Evolutionary conservation across 2,113 vertebrate species (phyloP), one percentile per base, ranked within the genome.

Genomic region (Psilopsiagon aymara): DNA sequence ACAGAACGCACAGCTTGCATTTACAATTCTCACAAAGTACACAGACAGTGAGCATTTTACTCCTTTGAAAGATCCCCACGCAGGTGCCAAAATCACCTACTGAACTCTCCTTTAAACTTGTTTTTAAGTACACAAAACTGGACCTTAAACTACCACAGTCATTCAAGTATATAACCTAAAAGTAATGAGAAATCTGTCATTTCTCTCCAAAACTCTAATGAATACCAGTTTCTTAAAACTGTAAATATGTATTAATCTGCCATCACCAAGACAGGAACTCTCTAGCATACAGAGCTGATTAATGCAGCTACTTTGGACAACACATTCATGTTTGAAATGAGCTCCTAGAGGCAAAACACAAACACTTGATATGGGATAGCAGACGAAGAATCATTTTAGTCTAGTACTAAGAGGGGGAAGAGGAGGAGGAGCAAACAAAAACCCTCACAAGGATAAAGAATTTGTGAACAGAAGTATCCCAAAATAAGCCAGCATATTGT

Each of bases 1-100:
- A 52, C 6, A 51, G 81, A 96, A 94, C 19, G 78, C 59, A 95
- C 69, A 83, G 55, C 63, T 82, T 91, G 66, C 70, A 84, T 82
- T 87, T 89, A 92, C 52, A 91, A 25, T 39, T 90, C 71, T 73
- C 49, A 82, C 11, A 9, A 91, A 71, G 23, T 44, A 68, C 52
- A 84, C 6, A 62, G 69, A 78, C 69, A 85, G 73, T 6, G 15
- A 94, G 25, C 67, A 80, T 74, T 83, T 95, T 41, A 67, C 49
- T 82, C 43, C 52, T 84, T 80, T 67, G 57, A 85, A 80, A 74
- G 75, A 41, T 82, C 44, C 52, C 44, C 68, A 53, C 4, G 6
- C 27, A 88, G 64, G 55, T 90, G 51, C 63, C 76, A 94, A 90
- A 95, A 77, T 86, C 63, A 93, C 73, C 46, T 13, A 81, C 44